Evolutionary conservation across 2,113 vertebrate species (phyloP).

Genomic region (Zosterops hypoxanthus): DNA sequence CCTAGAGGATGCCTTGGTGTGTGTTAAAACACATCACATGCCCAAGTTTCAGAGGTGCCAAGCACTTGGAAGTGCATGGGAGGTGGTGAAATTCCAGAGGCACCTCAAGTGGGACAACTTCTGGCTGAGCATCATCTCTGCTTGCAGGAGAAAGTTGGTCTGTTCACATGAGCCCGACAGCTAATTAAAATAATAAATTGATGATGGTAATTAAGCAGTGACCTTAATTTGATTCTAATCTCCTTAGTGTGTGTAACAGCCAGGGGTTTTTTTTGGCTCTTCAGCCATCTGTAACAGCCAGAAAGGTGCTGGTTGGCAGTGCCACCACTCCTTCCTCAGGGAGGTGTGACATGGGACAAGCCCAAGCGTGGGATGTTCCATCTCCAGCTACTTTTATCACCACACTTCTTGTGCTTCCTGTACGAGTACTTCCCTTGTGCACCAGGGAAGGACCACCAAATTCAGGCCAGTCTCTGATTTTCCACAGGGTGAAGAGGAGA

Average conservation of each 20-base stretch:
- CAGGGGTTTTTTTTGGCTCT: not conserved
- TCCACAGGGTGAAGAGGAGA: not conserved
- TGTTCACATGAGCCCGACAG: not conserved
- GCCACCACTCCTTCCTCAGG: rapidly evolving
- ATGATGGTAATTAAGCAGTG: conserved; percentile 1
- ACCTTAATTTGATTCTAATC: conserved; percentile 18
- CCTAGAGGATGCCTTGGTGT: not conserved
- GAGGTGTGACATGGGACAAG: rapidly evolving
- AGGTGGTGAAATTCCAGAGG: not conserved
- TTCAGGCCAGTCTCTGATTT: not conserved
- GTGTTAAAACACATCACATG: not conserved
- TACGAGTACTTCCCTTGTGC: rapidly evolving
- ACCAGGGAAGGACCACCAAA: not conserved
- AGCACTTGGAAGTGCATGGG: not conserved
- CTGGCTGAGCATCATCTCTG: not conserved
- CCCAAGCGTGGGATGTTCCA: not conserved
- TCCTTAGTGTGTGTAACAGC: not conserved
- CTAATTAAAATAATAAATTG: conserved; percentile 9
- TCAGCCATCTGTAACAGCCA: not conserved
- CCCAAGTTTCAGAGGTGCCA: not conserved
- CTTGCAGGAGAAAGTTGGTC: not conserved
- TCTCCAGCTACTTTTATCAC: not conserved
- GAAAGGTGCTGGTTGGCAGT: not conserved
- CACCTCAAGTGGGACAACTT: not conserved
- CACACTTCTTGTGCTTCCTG: not conserved